Evolutionary conservation across 2,888 invertebrate genomes (phyloP), one percentile per base, ranked within the genome.

Genomic region (Corbicula japonica): DNA sequence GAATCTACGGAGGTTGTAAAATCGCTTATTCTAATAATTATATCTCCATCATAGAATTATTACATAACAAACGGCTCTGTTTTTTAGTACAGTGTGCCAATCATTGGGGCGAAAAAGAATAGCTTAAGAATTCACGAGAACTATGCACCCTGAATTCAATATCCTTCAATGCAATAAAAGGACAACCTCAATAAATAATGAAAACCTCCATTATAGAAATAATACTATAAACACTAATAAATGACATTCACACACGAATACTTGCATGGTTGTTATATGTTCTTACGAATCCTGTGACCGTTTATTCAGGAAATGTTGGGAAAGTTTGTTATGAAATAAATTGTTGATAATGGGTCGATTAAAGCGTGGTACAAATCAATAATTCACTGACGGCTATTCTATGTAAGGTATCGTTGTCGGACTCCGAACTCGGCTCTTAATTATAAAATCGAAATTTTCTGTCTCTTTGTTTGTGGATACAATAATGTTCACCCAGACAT

Each of bases 11-110:
- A 15, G 56, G 41, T 78, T 75, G 78, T 78, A 69, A 78, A 63
- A 78, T 63, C 68, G 52, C 66, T 79, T 74, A 79, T 70, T 70
- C 34, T 46, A 65, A 65, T 79, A 79, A 79, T 79, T 74, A 74
- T 61, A 79, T 30, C 62, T 56, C 61, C 79, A 74, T 79, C 65
- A 52, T 65, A 34, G 44, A 73, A 44, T 48, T 50, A 70, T 70
- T 60, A 66, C 74, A 26, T 35, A 54, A 65, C 71, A 58, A 28
- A 32, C 32, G 34, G 28, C 23, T 41, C 54, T 41, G 32, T 54
- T 34, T 60, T n/a, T n/a, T n/a, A n/a, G n/a, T n/a, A n/a, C n/a
- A n/a, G n/a, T n/a, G n/a, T n/a, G n/a, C n/a, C n/a, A n/a, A n/a
- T n/a, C n/a, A n/a, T n/a, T n/a, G n/a, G n/a, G n/a, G n/a, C n/a